phyloP scores from a whole-genome alignment of 2,888 invertebrate genomes.

The Agriopis marginaria region DNA sequence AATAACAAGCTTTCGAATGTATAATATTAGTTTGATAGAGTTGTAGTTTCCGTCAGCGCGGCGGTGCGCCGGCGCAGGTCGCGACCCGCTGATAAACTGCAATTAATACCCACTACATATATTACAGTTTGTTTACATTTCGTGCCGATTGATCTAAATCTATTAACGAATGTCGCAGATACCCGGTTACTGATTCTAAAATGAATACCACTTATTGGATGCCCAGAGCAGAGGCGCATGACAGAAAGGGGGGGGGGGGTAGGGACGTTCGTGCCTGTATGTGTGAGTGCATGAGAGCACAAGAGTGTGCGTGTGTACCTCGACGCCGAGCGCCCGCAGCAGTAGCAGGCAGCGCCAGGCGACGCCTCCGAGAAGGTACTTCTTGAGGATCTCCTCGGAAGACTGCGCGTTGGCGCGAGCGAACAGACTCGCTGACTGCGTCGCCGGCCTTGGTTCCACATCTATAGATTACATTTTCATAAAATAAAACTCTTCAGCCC shows the following conservation, averaged over 20 bases:
- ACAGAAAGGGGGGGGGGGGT: too few relatives aligned
- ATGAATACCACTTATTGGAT: too few relatives aligned
- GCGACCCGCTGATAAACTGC: constrained; percentile 24
- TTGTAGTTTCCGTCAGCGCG: constrained; percentile 6
- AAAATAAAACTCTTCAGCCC: too few relatives aligned
- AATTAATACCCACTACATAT: constrained; percentile 10
- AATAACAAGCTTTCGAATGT: neutral
- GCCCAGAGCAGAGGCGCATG: too few relatives aligned
- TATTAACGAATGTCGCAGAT: too few relatives aligned
- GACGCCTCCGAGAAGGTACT: constrained; percentile 85
- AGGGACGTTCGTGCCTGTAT: too few relatives aligned
- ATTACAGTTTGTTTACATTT: neutral
- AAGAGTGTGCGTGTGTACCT: constrained; percentile 60
- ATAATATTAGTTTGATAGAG: neutral
- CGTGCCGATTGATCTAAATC: too few relatives aligned
- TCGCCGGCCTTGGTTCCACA: constrained; percentile 53
- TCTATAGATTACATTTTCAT: neutral
- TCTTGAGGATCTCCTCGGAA: constrained; percentile 75
- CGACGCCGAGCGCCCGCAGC: constrained; percentile 85
- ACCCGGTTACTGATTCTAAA: too few relatives aligned
- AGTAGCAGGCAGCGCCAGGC: constrained; percentile 88
- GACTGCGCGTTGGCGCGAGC: constrained; percentile 66
- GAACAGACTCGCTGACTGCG: constrained; percentile 67
- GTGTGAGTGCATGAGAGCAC: neutral
- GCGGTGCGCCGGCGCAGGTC: constrained; percentile 14